Conservation (phyloP, 1,140 invertebrate genomes). For the Bombus waltoni region DNA sequence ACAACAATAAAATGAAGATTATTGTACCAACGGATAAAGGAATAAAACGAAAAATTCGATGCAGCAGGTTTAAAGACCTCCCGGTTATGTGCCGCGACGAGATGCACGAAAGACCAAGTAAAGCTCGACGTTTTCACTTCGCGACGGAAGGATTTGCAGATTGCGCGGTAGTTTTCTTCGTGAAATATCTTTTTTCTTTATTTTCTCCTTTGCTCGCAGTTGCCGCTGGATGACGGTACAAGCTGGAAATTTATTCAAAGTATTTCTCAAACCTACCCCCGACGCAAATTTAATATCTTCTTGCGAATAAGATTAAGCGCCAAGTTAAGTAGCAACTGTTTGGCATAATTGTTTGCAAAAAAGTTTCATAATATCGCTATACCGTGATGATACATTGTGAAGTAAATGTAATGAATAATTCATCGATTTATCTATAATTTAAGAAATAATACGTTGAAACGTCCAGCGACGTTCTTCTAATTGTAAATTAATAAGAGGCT, state of each 20-base stretch:
- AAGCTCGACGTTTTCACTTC: neutral
- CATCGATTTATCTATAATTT: neutral
- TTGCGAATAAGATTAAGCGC: neutral
- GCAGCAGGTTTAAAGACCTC: neutral
- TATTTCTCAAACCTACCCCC: neutral
- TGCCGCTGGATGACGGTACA: slow-evolving; percentile 11
- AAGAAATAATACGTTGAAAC: neutral
- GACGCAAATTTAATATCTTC: neutral
- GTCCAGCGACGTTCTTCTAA: neutral
- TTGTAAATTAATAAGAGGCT: neutral
- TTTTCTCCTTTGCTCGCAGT: neutral
- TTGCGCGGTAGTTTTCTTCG: slow-evolving; percentile 4
- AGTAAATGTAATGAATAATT: neutral
- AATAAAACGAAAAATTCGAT: neutral
- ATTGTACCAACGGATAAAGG: slow-evolving; percentile 12
- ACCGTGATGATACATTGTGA: too few relatives aligned
- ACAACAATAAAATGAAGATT: neutral
- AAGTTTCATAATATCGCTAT: neutral
- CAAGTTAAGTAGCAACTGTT: neutral
- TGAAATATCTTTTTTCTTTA: slow-evolving; percentile 8
- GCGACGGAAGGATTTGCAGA: slow-evolving; percentile 22
- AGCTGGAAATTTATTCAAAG: slow-evolving; percentile 17
- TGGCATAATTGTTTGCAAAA: neutral
- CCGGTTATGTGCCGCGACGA: neutral
- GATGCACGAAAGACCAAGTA: slow-evolving; percentile 4